These are phyloP conservation scores for Capreolus pygargus DNA, from an alignment of 2,113 vertebrate species.

Conservation along the genomic window DNA sequence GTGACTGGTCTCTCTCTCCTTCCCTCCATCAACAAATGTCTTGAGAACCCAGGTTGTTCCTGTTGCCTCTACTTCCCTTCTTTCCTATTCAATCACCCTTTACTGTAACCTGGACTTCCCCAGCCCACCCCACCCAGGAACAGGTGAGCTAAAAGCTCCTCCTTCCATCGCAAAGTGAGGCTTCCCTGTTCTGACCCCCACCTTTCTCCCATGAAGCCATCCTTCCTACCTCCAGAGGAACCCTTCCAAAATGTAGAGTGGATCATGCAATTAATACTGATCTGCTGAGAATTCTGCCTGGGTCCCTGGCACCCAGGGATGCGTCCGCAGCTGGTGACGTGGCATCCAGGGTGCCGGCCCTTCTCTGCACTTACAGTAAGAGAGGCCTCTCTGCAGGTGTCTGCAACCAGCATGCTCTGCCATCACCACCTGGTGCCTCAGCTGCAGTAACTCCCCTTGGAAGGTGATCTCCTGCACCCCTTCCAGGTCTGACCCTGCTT, in stretches of 20 bases:
- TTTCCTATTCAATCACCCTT: neutral
- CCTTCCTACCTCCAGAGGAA: neutral
- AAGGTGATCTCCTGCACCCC: neutral
- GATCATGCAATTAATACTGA: neutral
- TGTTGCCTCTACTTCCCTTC: neutral
- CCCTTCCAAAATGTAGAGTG: neutral
- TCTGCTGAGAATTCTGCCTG: neutral
- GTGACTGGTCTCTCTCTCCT: neutral
- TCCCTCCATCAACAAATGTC: neutral
- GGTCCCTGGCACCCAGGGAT: neutral
- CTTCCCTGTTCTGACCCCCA: neutral
- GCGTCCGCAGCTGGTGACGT: rapidly evolving
- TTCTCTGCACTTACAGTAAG: neutral
- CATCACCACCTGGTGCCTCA: rapidly evolving
- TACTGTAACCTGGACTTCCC: neutral
- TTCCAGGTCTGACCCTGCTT: neutral
- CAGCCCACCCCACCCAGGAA: neutral
- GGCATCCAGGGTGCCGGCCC: neutral
- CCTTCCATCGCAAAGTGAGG: rapidly evolving
- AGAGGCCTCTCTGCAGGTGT: neutral
- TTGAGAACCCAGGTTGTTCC: neutral
- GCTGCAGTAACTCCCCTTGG: rapidly evolving
- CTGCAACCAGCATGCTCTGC: rapidly evolving
- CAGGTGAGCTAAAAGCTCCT: neutral
- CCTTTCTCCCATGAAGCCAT: no score